Conservation (phyloP, 2,797 vertebrate species). For the Acipenser transmontanus region DNA sequence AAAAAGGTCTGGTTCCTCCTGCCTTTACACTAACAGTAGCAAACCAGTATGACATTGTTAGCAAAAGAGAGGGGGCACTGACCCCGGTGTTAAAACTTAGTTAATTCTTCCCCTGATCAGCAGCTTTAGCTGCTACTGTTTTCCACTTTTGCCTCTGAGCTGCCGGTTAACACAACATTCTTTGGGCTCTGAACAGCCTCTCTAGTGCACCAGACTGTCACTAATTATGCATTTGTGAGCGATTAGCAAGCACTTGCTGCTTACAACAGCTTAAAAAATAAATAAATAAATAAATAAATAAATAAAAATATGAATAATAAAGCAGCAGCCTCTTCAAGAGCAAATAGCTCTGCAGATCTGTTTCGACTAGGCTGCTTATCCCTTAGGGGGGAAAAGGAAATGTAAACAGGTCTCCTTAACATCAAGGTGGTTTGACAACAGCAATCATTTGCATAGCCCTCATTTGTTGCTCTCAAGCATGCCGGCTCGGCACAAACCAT, state of each 20-base stretch:
- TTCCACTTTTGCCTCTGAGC: constrained; percentile 36
- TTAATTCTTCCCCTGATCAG: not conserved
- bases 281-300: constrained; percentile 46
- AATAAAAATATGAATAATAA: not conserved
- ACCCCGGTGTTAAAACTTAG: too few species aligned
- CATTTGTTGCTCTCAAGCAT: constrained; percentile 66
- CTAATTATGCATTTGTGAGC: constrained; percentile 66
- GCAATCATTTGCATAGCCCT: constrained; percentile 79
- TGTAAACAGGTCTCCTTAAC: constrained; percentile 70
- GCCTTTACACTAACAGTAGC: too few species aligned
- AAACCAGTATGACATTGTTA: too few species aligned
- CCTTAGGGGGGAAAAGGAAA: constrained; percentile 67
- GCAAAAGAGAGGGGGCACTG: too few species aligned
- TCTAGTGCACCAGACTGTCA: constrained; percentile 59
- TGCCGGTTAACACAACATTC: constrained; percentile 46
- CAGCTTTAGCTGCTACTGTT: constrained; percentile 18
- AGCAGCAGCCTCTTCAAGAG: constrained; percentile 44
- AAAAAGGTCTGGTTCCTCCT: too few species aligned
- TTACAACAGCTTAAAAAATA: constrained; percentile 55
- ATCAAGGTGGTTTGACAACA: constrained; percentile 80
- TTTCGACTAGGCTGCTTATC: constrained; percentile 71
- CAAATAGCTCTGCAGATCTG: constrained; percentile 70
- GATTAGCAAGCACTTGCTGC: constrained; percentile 71
- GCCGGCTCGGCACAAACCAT: constrained; percentile 67
- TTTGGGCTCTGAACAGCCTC: constrained; percentile 24